Evolutionary conservation across 2,113 vertebrate genomes (phyloP), one percentile per base, ranked within the genome.

Genomic region (Rhinoderma darwinii): DNA sequence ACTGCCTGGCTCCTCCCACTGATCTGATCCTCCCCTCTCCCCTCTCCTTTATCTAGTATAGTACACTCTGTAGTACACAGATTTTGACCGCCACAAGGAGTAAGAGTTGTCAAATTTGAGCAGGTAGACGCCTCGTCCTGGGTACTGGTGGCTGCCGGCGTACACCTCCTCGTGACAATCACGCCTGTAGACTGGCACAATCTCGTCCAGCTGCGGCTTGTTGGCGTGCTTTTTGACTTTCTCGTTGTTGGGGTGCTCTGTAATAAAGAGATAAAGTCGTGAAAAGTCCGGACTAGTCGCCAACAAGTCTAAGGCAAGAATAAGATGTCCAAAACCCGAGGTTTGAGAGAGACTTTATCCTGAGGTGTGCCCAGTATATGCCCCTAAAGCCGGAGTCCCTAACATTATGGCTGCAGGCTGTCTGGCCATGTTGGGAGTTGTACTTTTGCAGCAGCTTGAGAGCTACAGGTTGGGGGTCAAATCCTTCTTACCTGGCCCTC

Each of bases 41-140:
- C 30, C 32, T 82, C 90, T 92, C 68, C 90, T 96, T 96, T 99
- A 99, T 99, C 98, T 99, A 94, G 98, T 99, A 90, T 99, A 99
- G 93, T 99, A 99, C 91, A 99, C 98, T 98, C 98, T 98, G 97
- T 99, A 99, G 95, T 99, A 99, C 91, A 99, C 98, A 74, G 97
- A 97, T 94, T 99, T 99, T 89, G 98, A 97, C 92, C 98, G 96
- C 98, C 98, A 99, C 91, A 99, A 94, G 47, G 98, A 99, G 90
- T 99, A 99, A 89, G 98, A 99, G 95, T 99, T 99, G 95, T 99
- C 98, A 54, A 99, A 99, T 93, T 99, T 99, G 88, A 99, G 98
- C 91, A 99, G 96, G 91, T 99, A 99, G 89, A 99, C 97, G 35
- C 98, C 98, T 70, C 96, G 95, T 89, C 98, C 98, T 17, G 98